Base-by-base conservation (phyloP, 1,140 invertebrate species). In the Brachionus sp. region DNA sequence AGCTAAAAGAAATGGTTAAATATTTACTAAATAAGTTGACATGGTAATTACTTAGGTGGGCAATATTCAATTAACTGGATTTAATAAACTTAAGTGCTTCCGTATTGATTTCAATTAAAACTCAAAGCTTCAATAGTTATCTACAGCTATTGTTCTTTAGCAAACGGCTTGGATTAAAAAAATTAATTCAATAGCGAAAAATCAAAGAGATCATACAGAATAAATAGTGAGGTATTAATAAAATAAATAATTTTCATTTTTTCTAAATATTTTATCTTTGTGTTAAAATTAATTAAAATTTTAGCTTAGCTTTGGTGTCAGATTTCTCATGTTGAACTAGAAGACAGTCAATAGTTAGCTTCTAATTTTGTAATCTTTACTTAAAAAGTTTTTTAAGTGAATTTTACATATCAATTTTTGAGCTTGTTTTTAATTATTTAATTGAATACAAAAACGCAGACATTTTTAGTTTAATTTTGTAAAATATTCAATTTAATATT, bases 81-180 rank as follows among this genome's bases (percentile, higher is more conserved):
- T 42, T 42, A 42, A 57, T 57, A 57, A 57, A 57, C 50, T 57
- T 57, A 57, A 57, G 50, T 57, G 50, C 50, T 57, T 57, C 50
- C 50, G 50, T 57, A 57, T 57, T 57, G 50, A 57, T 57, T 57
- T 57, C 50, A 57, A 57, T 57, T 57, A 57, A 57, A 57, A 19
- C 50, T 57, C 19, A 19, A 57, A 57, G 50, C 50, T 19, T 7
- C 50, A 57, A 57, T 57, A 7, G 50, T 57, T 57, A 57, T 57
- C 50, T 57, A 16, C 19, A 57, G 16, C 50, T 57, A 7, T 57
- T 57, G 50, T 57, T 57, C 19, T 19, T 19, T 5, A 57, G 9
- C 50, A 57, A 57, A 57, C 50, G 50, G 50, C 19, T 57, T 23
- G 19, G 16, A 19, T 57, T 57, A 57, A 23, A 57, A 57, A 57